These are phyloP conservation scores for Poeciliopsis gracilis DNA, from an alignment of 2,797 vertebrate genomes.

Conservation along the genomic window DNA sequence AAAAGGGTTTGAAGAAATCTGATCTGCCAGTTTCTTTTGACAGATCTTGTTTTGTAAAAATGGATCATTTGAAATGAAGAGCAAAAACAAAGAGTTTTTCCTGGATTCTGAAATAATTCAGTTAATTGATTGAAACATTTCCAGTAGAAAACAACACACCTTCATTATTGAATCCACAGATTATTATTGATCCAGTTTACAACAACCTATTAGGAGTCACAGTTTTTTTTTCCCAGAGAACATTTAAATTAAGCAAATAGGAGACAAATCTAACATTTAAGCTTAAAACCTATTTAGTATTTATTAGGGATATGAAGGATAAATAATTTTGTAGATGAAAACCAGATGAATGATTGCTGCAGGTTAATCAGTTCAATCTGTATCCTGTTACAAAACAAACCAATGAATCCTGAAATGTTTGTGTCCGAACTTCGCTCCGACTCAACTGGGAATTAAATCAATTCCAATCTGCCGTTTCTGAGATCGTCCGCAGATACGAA, in stretches of 20 bases:
- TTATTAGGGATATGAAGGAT: background rate
- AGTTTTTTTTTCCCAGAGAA: background rate
- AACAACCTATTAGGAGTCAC: background rate
- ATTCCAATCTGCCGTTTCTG: constrained; percentile 56
- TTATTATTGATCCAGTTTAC: background rate
- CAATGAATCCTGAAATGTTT: constrained; percentile 17
- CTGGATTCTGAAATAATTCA: background rate
- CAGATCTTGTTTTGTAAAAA: background rate
- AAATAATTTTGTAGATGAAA: too few relatives aligned
- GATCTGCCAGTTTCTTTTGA: background rate
- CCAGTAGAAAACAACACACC: background rate
- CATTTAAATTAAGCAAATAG: background rate
- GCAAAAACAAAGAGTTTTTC: background rate
- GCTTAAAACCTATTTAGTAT: background rate
- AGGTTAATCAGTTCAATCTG: constrained; percentile 7
- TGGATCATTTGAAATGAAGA: background rate
- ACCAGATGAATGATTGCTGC: background rate
- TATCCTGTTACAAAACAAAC: constrained; percentile 10
- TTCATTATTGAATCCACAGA: background rate
- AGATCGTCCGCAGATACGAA: constrained; percentile 28
- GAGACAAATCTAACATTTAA: background rate
- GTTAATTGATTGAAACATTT: background rate
- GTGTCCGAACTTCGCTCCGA: background rate
- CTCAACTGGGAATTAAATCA: constrained; percentile 37
- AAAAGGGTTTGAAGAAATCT: background rate